Base-by-base conservation (phyloP, 2,888 invertebrate genomes). In the Omphaloscelis lunosa region DNA sequence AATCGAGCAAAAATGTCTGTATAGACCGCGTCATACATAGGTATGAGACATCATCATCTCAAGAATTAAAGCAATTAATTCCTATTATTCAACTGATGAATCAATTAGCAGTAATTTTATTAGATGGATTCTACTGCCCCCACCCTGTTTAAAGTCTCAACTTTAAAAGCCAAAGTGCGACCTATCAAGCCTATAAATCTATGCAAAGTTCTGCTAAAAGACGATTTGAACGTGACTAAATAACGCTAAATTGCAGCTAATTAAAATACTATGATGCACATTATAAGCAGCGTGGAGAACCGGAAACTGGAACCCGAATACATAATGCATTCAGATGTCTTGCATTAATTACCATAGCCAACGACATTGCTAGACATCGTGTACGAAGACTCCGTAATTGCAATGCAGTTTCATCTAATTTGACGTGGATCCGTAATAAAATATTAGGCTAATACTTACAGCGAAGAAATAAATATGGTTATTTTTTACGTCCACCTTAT, bases 261-360 rank as follows among this genome's bases (percentile, higher is more conserved):
- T 79, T 79, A 56, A 67, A 79, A 79, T 61, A 59, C 48, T 78
- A 68, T 15, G n/a, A 83, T 68, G 83, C 9, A 68, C 83, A 77
- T 79, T 79, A 68, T 15, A 68, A 53, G 79, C 58, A 68, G 53
- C 70, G 59, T 69, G 62, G 63, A 66, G 61, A 53, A 34, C 71
- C 79, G 83, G 86, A 86, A 83, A 79, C 86, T 70, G 62, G 65
- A 79, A 86, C 79, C 84, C 51, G 79, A 84, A 84, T 86, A 84
- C 85, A 75, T 84, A 87, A 85, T 85, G 78, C 77, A 81, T 81
- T 51, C 73, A 76, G 72, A 72, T 56, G 75, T 61, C 68, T 80
- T 78, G 81, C 67, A 77, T 80, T 59, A 69, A 75, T 84, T 86
- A 72, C 71, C 75, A 71, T 80, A 80, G 71, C 62, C 81, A 77